Conservation (phyloP, 1,140 invertebrate genomes). For the Drosophila parvula region DNA sequence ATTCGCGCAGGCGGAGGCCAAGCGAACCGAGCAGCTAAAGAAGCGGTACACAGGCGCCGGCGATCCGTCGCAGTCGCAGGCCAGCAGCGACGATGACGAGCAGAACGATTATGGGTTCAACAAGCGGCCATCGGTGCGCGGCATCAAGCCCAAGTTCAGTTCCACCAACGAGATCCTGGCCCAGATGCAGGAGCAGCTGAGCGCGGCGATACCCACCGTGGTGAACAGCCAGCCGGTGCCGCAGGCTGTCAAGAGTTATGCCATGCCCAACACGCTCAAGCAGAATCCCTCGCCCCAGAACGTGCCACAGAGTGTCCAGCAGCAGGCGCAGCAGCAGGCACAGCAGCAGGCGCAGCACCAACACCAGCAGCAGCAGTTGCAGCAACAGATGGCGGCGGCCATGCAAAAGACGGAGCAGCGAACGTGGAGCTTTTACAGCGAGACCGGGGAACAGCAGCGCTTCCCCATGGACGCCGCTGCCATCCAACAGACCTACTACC, state of each 20-base stretch:
- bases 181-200: slow-evolving; percentile 90
- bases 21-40: slow-evolving; percentile 91
- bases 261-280: slow-evolving; percentile 75
- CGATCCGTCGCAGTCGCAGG: slow-evolving; percentile 81
- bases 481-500: slow-evolving; percentile 84
- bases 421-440: slow-evolving; percentile 82
- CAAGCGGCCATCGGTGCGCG: slow-evolving; percentile 92
- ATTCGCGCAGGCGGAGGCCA: slow-evolving; percentile 93
- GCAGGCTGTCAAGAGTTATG: slow-evolving; percentile 76
- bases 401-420: slow-evolving; percentile 81
- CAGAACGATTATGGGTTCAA: slow-evolving; percentile 95
- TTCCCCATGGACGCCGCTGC: slow-evolving; percentile 73
- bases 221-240: slow-evolving; percentile 71
- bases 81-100: slow-evolving; percentile 89
- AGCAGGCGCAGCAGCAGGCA: slow-evolving; percentile 27
- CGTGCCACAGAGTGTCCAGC: slow-evolving; percentile 56
- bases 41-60: slow-evolving; percentile 87
- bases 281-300: slow-evolving; percentile 79
- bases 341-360: slow-evolving; percentile 26
- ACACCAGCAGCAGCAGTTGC: slow-evolving; percentile 70
- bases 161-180: slow-evolving; percentile 92
- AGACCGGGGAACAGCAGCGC: slow-evolving; percentile 72
- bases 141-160: slow-evolving; percentile 86
- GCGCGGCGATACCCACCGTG: slow-evolving; percentile 85
- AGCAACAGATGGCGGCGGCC: slow-evolving; percentile 68